phyloP scores from a whole-genome alignment of 2,888 invertebrate genomes.

The Odontocolon sp. region DNA sequence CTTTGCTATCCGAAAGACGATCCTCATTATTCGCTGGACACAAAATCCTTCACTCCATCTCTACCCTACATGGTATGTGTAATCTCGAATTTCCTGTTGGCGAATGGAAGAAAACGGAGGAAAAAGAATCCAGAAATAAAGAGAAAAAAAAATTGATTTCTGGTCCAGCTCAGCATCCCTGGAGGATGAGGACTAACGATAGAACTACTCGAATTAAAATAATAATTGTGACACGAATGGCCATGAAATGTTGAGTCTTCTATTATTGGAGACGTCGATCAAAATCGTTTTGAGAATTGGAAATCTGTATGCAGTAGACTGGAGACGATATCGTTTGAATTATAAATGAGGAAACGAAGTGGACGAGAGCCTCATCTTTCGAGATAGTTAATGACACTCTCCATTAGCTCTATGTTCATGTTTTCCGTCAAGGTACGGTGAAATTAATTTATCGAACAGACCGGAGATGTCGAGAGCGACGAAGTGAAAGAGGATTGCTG shows the following conservation, averaged over 20 bases:
- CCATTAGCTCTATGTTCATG: constrained; percentile 9
- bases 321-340: constrained; percentile 2
- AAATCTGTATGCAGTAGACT: background rate
- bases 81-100: constrained; percentile 27
- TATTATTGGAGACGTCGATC: background rate
- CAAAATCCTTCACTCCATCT: constrained; percentile 26
- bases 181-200: background rate
- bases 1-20: constrained; percentile 38
- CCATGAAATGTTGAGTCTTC: background rate
- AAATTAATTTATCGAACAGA: constrained; percentile 46
- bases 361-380: constrained; percentile 11
- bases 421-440: constrained; percentile 10
- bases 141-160: constrained; percentile 16
- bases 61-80: constrained; percentile 31
- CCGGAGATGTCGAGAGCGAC: background rate
- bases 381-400: constrained; percentile 25
- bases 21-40: constrained; percentile 54
- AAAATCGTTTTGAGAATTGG: constrained; percentile 19
- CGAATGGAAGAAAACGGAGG: background rate
- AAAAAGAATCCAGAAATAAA: no score
- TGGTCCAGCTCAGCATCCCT: no score
- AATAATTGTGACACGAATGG: constrained; percentile 14
- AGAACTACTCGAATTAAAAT: constrained; percentile 7
- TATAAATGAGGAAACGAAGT: constrained; percentile 7
- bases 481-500: background rate